Percentiles rank a stretch among this genome's conserved stretches.
These are phyloP conservation scores for Drosophila acutilabella DNA, from an alignment of 2,888 invertebrate species.

Conservation along the genomic window DNA sequence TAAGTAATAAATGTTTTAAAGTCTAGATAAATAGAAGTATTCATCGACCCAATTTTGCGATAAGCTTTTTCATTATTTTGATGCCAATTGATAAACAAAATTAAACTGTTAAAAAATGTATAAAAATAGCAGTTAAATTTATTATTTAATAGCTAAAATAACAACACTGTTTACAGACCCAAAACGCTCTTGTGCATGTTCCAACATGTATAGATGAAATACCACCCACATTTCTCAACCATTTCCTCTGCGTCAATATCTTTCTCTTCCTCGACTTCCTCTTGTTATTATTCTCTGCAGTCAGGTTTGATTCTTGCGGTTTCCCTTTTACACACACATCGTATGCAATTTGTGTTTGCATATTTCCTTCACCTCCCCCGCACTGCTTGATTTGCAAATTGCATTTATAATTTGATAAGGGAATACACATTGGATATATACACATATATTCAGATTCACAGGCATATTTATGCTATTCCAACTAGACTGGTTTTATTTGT, in stretches of 20 bases:
- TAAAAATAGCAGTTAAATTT: no score
- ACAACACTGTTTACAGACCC: background rate
- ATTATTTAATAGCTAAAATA: no score
- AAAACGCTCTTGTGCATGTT: conserved; percentile 19
- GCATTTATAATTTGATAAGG: conserved; percentile 29
- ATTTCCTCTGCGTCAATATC: background rate
- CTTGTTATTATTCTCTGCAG: conserved; percentile 1
- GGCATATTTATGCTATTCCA: background rate
- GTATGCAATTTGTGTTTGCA: conserved; percentile 39
- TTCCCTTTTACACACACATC: conserved; percentile 17
- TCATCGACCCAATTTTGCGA: no score
- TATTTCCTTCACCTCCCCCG: background rate
- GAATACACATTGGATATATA: conserved; percentile 11
- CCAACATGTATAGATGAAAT: conserved; percentile 3
- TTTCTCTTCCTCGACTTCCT: background rate
- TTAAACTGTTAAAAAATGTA: no score
- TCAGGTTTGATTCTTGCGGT: conserved; percentile 29
- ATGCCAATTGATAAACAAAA: no score
- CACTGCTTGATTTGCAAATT: conserved; percentile 30
- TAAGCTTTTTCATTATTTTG: no score
- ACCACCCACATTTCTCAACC: conserved; percentile 6
- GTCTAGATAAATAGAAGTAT: no score
- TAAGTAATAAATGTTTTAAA: no score
- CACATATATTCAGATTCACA: background rate
- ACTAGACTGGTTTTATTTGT: background rate